Evolutionary conservation across 2,797 vertebrate genomes (phyloP).

Genomic region (Platyrinchus mystaceus): DNA sequence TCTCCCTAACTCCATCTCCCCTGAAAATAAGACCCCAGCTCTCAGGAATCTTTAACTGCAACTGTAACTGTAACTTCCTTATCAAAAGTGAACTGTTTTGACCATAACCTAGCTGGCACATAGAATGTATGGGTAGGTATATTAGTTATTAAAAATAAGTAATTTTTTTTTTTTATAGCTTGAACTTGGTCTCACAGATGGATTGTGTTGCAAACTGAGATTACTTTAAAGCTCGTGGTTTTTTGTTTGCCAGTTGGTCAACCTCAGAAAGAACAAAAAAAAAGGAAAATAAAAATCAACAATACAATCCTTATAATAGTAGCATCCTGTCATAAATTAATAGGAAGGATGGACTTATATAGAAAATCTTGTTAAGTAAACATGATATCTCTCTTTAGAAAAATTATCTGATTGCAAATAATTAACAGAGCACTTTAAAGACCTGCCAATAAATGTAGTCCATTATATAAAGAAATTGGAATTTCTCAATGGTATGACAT

Average conservation of each 20-base stretch:
- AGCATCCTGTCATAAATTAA: background rate
- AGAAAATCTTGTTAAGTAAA: background rate
- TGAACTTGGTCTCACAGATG: background rate
- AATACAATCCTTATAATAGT: background rate
- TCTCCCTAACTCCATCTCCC: background rate
- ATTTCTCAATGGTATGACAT: background rate
- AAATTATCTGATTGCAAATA: background rate
- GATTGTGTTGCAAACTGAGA: background rate
- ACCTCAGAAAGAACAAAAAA: background rate
- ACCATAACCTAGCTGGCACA: background rate
- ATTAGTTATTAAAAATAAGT: background rate
- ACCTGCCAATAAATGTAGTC: background rate
- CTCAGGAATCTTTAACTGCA: background rate
- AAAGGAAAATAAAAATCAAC: background rate
- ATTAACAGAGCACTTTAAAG: background rate
- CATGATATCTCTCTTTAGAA: background rate
- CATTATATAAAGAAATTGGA: background rate
- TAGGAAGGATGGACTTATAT: background rate
- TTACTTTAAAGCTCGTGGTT: fast-evolving
- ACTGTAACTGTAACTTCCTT: background rate
- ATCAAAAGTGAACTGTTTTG: background rate
- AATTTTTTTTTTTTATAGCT: background rate
- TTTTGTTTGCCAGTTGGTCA: background rate
- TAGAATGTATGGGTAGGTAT: background rate
- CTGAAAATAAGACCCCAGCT: background rate